Evolutionary conservation across 1,140 invertebrate genomes (phyloP).

Genomic region (Triops cancriformis): DNA sequence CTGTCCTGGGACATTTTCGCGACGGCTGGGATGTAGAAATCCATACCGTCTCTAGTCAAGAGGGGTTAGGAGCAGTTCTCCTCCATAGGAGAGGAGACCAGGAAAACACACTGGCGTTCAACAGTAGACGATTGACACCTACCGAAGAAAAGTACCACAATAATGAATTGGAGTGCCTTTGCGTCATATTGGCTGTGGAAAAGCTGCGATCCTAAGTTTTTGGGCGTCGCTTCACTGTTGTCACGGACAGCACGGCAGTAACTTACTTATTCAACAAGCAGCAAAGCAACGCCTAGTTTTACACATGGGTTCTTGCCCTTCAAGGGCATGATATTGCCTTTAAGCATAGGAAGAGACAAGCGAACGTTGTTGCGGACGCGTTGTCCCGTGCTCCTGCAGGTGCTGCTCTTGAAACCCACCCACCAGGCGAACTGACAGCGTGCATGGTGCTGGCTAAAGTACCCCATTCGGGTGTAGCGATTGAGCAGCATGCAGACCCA

Average conservation of each 20-base stretch:
- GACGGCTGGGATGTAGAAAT: constrained; percentile 31
- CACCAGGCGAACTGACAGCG: no score
- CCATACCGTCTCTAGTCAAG: constrained; percentile 36
- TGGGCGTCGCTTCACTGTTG: constrained; percentile 37
- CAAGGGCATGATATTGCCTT: constrained; percentile 33
- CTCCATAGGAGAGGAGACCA: constrained; percentile 35
- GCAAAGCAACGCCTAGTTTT: constrained; percentile 31
- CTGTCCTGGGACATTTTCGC: constrained; percentile 1
- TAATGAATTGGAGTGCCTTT: constrained; percentile 41
- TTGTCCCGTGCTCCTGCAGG: constrained; percentile 26
- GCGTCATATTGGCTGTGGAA: constrained; percentile 37
- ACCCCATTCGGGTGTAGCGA: background rate
- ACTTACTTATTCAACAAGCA: constrained; percentile 38
- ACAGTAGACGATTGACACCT: background rate
- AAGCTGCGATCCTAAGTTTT: constrained; percentile 38
- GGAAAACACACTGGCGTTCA: background rate
- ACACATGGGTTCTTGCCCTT: constrained; percentile 34
- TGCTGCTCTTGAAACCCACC: background rate
- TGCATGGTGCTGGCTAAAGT: background rate
- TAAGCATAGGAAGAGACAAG: constrained; percentile 32
- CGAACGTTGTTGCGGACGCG: constrained; percentile 32
- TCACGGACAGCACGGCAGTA: constrained; percentile 41
- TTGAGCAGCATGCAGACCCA: background rate
- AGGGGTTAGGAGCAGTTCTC: constrained; percentile 38
- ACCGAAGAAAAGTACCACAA: constrained; percentile 33